Conservation (phyloP, 2,888 invertebrate genomes). For the Ennomos quercinarius region DNA sequence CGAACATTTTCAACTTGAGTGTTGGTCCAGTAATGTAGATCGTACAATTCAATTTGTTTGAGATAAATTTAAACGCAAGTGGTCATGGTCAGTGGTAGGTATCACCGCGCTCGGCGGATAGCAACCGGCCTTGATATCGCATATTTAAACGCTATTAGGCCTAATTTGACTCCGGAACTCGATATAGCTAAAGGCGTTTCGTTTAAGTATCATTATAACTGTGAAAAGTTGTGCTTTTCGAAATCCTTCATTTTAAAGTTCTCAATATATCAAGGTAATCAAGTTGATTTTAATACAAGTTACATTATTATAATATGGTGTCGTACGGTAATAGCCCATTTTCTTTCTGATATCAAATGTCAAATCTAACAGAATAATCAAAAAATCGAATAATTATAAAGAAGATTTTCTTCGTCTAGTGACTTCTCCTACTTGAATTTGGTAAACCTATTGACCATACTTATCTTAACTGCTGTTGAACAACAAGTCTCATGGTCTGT, state of each 20-base stretch:
- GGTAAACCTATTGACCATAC: too few relatives aligned
- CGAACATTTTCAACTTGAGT: conserved; percentile 11
- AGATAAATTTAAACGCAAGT: conserved; percentile 40
- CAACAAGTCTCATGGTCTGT: too few relatives aligned
- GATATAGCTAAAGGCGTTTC: conserved; percentile 51
- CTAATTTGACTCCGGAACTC: conserved; percentile 56
- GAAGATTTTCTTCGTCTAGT: too few relatives aligned
- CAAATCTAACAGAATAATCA: too few relatives aligned
- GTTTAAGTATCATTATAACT: conserved; percentile 1
- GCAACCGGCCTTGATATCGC: conserved; percentile 65
- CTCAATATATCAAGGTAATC: too few relatives aligned
- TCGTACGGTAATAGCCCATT: too few relatives aligned
- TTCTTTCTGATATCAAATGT: too few relatives aligned
- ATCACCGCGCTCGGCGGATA: conserved; percentile 54
- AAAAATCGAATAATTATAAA: too few relatives aligned
- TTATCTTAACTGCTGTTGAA: too few relatives aligned
- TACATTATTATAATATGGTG: too few relatives aligned
- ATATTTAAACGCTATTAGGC: conserved; percentile 61
- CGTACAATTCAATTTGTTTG: conserved; percentile 22
- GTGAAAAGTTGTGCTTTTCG: background rate
- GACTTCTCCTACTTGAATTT: too few relatives aligned
- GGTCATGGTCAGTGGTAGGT: conserved; percentile 43
- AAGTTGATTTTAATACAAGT: too few relatives aligned
- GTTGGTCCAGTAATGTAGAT: conserved; percentile 41
- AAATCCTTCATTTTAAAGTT: conserved; percentile 3